A percentile compares a stretch with the other conserved stretches of the same genome.
phyloP scores from a whole-genome alignment of 2,888 invertebrate species.

The Diadegma fenestrale region DNA sequence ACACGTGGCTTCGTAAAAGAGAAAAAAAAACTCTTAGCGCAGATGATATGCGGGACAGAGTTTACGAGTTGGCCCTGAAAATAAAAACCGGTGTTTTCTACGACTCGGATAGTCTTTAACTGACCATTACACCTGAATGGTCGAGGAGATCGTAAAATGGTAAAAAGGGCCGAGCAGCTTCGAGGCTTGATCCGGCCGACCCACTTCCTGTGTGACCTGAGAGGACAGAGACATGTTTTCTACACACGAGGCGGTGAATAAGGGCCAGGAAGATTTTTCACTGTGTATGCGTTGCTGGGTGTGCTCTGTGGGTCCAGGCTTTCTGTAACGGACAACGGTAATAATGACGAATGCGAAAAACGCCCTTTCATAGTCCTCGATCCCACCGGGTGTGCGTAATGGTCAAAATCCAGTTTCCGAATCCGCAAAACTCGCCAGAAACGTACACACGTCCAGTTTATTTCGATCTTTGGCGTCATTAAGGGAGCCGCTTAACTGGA shows the following conservation, averaged over 20 bases:
- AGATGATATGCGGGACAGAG: conserved; percentile 17
- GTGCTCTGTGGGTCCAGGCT: conserved; percentile 51
- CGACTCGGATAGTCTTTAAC: conserved; percentile 83
- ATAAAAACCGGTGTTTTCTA: conserved; percentile 74
- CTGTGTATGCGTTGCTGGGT: conserved; percentile 1
- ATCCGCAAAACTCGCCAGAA: conserved; percentile 2
- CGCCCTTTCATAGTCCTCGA: conserved; percentile 72
- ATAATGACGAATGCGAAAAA: conserved; percentile 81
- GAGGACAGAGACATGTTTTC: conserved; percentile 60
- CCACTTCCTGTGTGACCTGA: conserved; percentile 83
- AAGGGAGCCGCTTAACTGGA: not conserved
- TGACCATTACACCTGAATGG: conserved; percentile 85
- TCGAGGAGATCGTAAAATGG: conserved; percentile 75
- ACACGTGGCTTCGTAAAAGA: conserved; percentile 5
- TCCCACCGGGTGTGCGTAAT: conserved; percentile 59
- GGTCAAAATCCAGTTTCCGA: conserved; percentile 68
- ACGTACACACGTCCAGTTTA: conserved; percentile 42
- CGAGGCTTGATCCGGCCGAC: conserved; percentile 83
- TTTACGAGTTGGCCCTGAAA: conserved; percentile 28
- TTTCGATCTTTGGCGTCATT: conserved; percentile 42
- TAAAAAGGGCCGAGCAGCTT: conserved; percentile 80
- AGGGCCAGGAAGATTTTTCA: conserved; percentile 24
- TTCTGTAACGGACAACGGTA: conserved; percentile 79
- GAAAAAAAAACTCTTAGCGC: conserved; percentile 46
- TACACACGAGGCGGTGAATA: conserved; percentile 23